Evolutionary conservation across 2,797 vertebrate genomes (phyloP).

Genomic region (Myoxocephalus aenaeus): DNA sequence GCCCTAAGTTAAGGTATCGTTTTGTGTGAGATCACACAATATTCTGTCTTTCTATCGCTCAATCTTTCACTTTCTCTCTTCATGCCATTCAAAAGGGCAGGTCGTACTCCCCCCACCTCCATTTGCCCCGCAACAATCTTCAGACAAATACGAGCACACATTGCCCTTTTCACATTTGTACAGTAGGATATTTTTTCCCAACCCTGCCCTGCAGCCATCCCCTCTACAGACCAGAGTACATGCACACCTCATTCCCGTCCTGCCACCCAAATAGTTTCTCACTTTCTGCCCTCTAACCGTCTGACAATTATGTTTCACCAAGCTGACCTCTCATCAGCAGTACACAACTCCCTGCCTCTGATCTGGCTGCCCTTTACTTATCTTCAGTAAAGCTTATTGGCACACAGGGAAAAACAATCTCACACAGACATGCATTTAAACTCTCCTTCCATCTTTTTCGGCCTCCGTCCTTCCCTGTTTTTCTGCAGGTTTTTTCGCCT

Average conservation of each 20-base stretch:
- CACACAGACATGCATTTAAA: slow-evolving; percentile 46
- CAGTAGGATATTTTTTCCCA: slow-evolving; percentile 4
- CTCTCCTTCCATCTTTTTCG: slow-evolving; percentile 28
- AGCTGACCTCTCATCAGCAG: slow-evolving; percentile 68
- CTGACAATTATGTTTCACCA: slow-evolving; percentile 72
- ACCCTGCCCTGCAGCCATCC: slow-evolving; percentile 52
- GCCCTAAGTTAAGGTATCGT: neutral
- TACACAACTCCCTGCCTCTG: slow-evolving; percentile 57
- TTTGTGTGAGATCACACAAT: neutral
- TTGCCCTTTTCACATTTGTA: slow-evolving; percentile 63
- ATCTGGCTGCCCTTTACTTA: slow-evolving; percentile 72
- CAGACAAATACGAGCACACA: slow-evolving; percentile 60
- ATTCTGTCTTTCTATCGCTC: slow-evolving; percentile 32
- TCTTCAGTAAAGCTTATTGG: slow-evolving; percentile 58
- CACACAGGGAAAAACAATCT: slow-evolving; percentile 34
- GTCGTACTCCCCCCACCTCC: slow-evolving; percentile 34
- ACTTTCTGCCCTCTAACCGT: slow-evolving; percentile 70
- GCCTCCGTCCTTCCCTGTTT: slow-evolving; percentile 20
- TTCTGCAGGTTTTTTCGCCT: slow-evolving; percentile 49
- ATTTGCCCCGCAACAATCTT: slow-evolving; percentile 64
- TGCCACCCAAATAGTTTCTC: slow-evolving; percentile 60
- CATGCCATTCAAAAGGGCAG: slow-evolving; percentile 57
- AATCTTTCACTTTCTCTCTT: slow-evolving; percentile 22
- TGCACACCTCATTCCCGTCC: slow-evolving; percentile 67
- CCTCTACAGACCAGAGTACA: slow-evolving; percentile 59